Base-by-base conservation (phyloP, 2,888 invertebrate genomes). In the Abscondita cerata region DNA sequence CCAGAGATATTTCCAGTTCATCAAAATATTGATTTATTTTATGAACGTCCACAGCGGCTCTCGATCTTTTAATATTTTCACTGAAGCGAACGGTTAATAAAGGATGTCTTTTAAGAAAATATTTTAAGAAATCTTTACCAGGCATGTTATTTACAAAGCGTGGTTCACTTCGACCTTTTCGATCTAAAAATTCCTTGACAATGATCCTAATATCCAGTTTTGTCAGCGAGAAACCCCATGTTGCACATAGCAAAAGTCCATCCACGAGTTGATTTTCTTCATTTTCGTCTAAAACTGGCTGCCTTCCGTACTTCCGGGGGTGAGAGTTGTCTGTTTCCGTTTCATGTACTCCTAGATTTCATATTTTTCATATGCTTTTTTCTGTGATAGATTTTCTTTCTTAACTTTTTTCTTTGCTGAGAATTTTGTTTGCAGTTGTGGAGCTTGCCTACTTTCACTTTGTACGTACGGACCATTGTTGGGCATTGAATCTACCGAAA, bases 121-220 rank as follows among this genome's bases (percentile, higher is more conserved):
- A 18, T 47, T 47, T 47, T 19, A 47, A 11, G n/a, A 20, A 19
- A 20, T 47, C 47, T 47, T 47, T 47, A 12, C 47, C 47, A 20
- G 47, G 20, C 47, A 47, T 47, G 20, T 47, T 47, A 12, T 47
- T 47, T 20, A 47, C 20, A 47, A 47, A 47, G 20, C n/a, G n/a
- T n/a, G n/a, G 18, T 47, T 47, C 19, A 20, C 20, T 47, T 47
- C 47, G 18, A 20, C 47, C 47, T 40, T n/a, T n/a, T n/a, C n/a
- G n/a, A n/a, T n/a, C 40, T 15, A 40, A 11, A 40, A 40, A 40
- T 40, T 13, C 13, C 40, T 40, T n/a, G n/a, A n/a, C n/a, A n/a
- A n/a, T n/a, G n/a, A n/a, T n/a, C n/a, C n/a, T n/a, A n/a, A n/a
- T n/a, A n/a, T n/a, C n/a, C n/a, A n/a, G n/a, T n/a, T n/a, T n/a